Conservation (phyloP, 2,888 invertebrate species). For the Tanytarsus gracilentus region DNA sequence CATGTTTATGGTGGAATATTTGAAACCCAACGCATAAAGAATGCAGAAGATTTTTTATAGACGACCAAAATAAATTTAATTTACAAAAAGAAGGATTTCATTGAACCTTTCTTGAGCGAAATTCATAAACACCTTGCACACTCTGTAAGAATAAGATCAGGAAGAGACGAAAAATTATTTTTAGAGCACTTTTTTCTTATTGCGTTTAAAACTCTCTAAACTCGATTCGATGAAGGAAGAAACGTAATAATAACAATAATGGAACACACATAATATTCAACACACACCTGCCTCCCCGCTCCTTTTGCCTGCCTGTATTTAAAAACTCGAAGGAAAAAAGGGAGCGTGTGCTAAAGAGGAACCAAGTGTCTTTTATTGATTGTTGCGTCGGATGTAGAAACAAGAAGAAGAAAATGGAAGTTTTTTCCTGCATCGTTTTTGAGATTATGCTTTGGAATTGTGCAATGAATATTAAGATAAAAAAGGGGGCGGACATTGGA, state of each 20-base stretch:
- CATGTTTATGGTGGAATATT: too few relatives aligned
- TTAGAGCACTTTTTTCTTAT: slow-evolving; percentile 21
- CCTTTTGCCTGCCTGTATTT: too few relatives aligned
- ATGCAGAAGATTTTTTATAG: too few relatives aligned
- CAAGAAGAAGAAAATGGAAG: neutral
- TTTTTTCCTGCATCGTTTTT: neutral
- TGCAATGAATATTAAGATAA: too few relatives aligned
- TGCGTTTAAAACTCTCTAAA: slow-evolving; percentile 9
- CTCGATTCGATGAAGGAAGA: slow-evolving; percentile 9
- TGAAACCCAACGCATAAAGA: too few relatives aligned
- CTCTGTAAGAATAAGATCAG: slow-evolving; percentile 19
- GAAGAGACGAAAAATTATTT: slow-evolving; percentile 18
- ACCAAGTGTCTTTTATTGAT: slow-evolving; percentile 29
- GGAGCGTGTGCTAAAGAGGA: slow-evolving; percentile 29
- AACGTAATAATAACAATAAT: slow-evolving; percentile 12
- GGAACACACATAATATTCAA: slow-evolving; percentile 17
- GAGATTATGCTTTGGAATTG: neutral
- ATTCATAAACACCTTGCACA: too few relatives aligned
- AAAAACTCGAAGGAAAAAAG: too few relatives aligned
- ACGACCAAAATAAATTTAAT: too few relatives aligned
- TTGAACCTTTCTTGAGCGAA: too few relatives aligned
- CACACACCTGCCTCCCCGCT: slow-evolving; percentile 28
- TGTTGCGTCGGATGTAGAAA: slow-evolving; percentile 15
- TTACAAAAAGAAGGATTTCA: too few relatives aligned
- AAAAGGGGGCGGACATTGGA: too few relatives aligned